Evolutionary conservation across 2,113 vertebrate species (phyloP).

Genomic region (Syrmaticus mikado): DNA sequence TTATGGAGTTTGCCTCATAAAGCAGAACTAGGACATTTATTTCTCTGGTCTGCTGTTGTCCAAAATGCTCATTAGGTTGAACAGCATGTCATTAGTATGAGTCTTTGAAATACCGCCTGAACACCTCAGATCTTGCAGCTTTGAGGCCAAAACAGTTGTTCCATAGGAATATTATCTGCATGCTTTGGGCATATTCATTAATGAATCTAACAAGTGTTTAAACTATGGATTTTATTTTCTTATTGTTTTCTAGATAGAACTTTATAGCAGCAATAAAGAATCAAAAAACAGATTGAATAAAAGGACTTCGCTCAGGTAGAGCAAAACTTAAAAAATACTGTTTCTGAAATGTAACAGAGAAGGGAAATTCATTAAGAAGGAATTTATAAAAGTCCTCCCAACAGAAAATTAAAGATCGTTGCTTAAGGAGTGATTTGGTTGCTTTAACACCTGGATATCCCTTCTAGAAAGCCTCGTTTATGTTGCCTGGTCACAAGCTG

Average conservation of each 20-base stretch:
- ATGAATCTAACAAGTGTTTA: background rate
- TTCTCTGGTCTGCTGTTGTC: background rate
- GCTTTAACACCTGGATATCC: background rate
- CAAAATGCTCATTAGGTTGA: background rate
- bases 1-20: background rate
- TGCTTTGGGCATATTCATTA: background rate
- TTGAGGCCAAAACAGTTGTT: background rate
- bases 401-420: background rate
- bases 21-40: background rate
- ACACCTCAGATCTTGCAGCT: accelerated
- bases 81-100: accelerated
- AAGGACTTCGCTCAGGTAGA: background rate
- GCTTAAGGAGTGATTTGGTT: background rate
- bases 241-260: background rate
- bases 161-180: background rate
- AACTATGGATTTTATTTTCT: background rate
- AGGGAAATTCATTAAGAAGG: background rate
- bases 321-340: background rate
- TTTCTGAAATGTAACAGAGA: background rate
- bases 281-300: background rate
- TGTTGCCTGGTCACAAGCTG: background rate
- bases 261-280: background rate
- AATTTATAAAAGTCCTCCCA: background rate
- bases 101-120: background rate
- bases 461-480: background rate